Percentiles rank a stretch among this genome's conserved stretches.
phyloP scores from a whole-genome alignment of 2,888 invertebrate genomes.

The Diadegma fenestrale region DNA sequence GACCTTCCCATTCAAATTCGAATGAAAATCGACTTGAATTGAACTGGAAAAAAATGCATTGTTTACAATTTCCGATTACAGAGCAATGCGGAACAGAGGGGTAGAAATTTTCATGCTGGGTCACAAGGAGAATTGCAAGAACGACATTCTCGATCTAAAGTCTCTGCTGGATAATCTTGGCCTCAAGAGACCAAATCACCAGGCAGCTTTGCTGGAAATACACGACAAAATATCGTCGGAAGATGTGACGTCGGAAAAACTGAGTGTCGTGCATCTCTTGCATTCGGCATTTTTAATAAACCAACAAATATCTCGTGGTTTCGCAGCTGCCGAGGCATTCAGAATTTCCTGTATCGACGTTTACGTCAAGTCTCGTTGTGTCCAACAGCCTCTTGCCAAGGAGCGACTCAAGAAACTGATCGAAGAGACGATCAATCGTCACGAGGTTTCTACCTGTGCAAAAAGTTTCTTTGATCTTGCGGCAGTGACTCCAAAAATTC shows the following conservation, averaged over 20 bases:
- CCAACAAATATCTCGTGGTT: slow-evolving; percentile 89
- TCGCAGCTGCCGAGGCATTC: slow-evolving; percentile 86
- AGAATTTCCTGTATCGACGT: slow-evolving; percentile 88
- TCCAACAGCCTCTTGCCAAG: slow-evolving; percentile 83
- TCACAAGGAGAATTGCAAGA: slow-evolving; percentile 76
- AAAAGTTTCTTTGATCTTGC: slow-evolving; percentile 76
- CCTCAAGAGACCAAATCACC: slow-evolving; percentile 82
- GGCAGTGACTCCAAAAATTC: slow-evolving; percentile 82
- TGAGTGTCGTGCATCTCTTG: slow-evolving; percentile 88
- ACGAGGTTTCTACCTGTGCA: slow-evolving; percentile 72
- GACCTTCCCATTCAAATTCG: too few relatives aligned
- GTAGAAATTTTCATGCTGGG: slow-evolving; percentile 92
- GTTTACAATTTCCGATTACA: slow-evolving; percentile 74
- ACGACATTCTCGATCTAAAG: slow-evolving; percentile 85
- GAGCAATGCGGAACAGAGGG: slow-evolving; percentile 99
- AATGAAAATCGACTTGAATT: not conserved
- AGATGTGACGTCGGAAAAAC: slow-evolving; percentile 85
- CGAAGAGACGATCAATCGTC: slow-evolving; percentile 85
- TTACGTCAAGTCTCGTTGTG: slow-evolving; percentile 87
- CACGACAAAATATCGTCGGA: slow-evolving; percentile 84
- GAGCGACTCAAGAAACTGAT: slow-evolving; percentile 86
- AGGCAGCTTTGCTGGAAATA: slow-evolving; percentile 85
- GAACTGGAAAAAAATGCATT: not conserved
- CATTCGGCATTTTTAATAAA: slow-evolving; percentile 88
- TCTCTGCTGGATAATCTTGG: slow-evolving; percentile 86